Conservation (phyloP, 2,113 vertebrate species). For the Macrotus californicus region DNA sequence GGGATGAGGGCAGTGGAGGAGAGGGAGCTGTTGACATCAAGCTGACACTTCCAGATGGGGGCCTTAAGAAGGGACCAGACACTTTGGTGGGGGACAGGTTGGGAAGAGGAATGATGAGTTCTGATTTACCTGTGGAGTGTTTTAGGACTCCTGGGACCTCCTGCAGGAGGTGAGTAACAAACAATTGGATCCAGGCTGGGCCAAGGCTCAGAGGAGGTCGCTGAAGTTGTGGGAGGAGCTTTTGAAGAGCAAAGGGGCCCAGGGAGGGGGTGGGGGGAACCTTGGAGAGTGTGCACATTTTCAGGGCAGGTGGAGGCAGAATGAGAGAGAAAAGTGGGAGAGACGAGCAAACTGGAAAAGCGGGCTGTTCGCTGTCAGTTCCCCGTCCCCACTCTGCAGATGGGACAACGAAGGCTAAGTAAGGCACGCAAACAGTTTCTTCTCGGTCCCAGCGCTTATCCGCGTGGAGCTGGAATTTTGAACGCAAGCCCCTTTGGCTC, state of each 20-base stretch:
- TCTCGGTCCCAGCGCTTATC: neutral
- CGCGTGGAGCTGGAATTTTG: neutral
- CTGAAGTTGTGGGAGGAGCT: neutral
- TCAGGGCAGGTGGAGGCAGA: neutral
- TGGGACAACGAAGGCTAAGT: neutral
- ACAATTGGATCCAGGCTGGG: neutral
- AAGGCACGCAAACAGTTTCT: neutral
- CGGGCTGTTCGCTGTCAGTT: neutral
- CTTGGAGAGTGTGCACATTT: neutral
- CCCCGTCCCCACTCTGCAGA: neutral
- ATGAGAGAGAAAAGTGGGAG: neutral
- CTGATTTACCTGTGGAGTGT: fast-evolving
- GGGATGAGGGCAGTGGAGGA: neutral
- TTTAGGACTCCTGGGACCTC: neutral
- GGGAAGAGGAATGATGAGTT: neutral
- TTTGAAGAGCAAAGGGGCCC: neutral
- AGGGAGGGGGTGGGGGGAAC: neutral
- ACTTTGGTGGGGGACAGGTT: neutral
- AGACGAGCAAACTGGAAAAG: neutral
- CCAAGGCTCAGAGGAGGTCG: neutral
- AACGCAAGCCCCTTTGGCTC: neutral
- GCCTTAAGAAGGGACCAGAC: neutral
- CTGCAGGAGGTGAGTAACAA: neutral
- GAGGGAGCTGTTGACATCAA: neutral
- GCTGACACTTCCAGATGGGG: neutral